Evolutionary conservation across 2,797 vertebrate genomes (phyloP), one percentile per base, ranked within the genome.

Genomic region (Falco biarmicus): DNA sequence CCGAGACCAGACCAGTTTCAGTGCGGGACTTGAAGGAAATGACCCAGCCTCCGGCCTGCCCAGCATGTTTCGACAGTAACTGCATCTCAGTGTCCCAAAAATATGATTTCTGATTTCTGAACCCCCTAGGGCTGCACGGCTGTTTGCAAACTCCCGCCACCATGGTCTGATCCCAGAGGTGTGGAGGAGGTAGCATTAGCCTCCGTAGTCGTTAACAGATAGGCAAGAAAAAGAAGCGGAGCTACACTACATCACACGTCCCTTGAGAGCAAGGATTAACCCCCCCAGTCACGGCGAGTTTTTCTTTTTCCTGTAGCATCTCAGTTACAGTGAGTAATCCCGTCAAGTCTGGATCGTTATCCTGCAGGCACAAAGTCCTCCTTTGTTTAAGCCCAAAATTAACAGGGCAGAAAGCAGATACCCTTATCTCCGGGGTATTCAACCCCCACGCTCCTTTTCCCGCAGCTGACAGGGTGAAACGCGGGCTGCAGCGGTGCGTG

Each of bases 401-500:
- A n/a, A 75, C 68, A 10, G 28, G 0, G 2, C 39, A 16, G 60
- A 24, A 47, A n/a, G 24, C 34, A 29, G 41, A 45, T 8, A 10
- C 13, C 48, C 21, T 7, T 11, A 7, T 22, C 50, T 26, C 64
- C 3, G 3, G 54, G 37, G 4, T 47, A 63, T 60, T 15, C 25
- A 60, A 32, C 8, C 57, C 41, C 28, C n/a, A 5, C 6, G 1
- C 31, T 37, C 3, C 31, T 60, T 15, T 26, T 41, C 13, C 63
- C 28, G 39, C 1, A 2, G 5, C 56, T 6, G 43, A 13, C 34
- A 5, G 75, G 32, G 51, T 21, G 54, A n/a, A 9, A 28, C 28
- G 39, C 70, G 2, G 22, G 4, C 13, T 1, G 1, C 3, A 2
- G 34, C 15, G 3, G 29, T 7, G 48, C 20, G 71, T 0, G 1